phyloP scores from a whole-genome alignment of 2,113 vertebrate species.

The Paracanthobrama guichenoti region DNA sequence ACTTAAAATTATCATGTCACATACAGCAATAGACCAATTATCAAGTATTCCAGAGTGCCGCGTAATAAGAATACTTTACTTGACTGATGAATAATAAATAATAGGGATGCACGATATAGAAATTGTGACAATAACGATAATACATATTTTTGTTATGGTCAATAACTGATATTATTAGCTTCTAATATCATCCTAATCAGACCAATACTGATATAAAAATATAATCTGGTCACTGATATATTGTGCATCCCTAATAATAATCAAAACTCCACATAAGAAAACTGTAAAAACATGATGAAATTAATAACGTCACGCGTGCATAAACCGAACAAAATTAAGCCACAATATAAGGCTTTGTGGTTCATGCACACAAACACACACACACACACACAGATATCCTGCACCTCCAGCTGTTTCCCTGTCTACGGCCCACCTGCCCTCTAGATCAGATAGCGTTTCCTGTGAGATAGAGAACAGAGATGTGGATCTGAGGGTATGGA shows the following conservation, averaged over 20 bases:
- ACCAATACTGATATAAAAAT: neutral
- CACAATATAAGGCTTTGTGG: neutral
- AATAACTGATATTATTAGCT: neutral
- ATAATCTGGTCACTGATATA: neutral
- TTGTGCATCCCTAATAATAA: conserved; percentile 5
- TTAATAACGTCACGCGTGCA: conserved; percentile 4
- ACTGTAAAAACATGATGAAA: neutral
- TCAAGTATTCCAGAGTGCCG: neutral
- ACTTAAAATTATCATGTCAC: neutral
- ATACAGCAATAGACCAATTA: neutral
- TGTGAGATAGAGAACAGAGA: conserved; percentile 43
- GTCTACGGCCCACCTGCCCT: conserved; percentile 52
- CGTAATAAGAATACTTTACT: neutral
- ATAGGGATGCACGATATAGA: conserved; percentile 19
- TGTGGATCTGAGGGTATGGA: conserved; percentile 15
- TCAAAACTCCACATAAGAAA: neutral
- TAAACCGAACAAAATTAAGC: neutral
- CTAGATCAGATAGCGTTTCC: conserved; percentile 47
- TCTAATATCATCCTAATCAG: neutral
- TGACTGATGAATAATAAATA: neutral
- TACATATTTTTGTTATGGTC: neutral
- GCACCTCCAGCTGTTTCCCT: conserved; percentile 72
- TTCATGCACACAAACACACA: conserved; percentile 36
- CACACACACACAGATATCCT: conserved; percentile 63
- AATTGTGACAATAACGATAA: neutral